phyloP scores from a whole-genome alignment of 2,113 vertebrate species.

The Crypturellus undulatus region DNA sequence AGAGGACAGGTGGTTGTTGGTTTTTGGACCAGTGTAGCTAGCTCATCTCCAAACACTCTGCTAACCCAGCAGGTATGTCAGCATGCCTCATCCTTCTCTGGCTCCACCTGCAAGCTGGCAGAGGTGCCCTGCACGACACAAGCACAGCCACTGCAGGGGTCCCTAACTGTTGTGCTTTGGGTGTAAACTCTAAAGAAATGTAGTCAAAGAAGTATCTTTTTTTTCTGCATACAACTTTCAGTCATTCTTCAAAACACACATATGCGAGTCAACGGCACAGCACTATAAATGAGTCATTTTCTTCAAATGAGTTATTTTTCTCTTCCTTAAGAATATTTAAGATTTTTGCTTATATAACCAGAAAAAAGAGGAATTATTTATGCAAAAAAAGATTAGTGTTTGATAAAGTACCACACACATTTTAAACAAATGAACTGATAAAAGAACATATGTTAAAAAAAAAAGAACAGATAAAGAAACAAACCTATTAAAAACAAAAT shows the following conservation, averaged over 20 bases:
- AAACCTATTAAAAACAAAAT: not conserved
- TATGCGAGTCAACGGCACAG: not conserved
- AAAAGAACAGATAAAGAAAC: not conserved
- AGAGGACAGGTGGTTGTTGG: not conserved
- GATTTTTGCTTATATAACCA: not conserved
- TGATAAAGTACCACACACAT: not conserved
- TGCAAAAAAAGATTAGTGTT: not conserved
- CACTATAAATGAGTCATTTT: not conserved
- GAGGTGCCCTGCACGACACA: not conserved
- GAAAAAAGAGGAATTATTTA: not conserved
- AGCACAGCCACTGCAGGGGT: not conserved
- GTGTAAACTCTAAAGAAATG: rapidly evolving
- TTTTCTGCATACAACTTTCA: not conserved
- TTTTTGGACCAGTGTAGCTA: not conserved
- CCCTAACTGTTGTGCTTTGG: not conserved
- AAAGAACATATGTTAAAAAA: not conserved
- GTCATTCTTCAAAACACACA: not conserved
- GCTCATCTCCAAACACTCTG: not conserved
- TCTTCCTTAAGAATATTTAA: not conserved
- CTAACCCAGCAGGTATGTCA: not conserved
- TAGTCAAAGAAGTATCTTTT: not conserved
- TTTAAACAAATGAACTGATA: not conserved
- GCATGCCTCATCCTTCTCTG: not conserved
- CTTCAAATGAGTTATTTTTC: not conserved
- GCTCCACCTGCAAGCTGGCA: not conserved